Base-by-base conservation (phyloP, 2,113 vertebrate species). In the Dasyornis broadbenti region DNA sequence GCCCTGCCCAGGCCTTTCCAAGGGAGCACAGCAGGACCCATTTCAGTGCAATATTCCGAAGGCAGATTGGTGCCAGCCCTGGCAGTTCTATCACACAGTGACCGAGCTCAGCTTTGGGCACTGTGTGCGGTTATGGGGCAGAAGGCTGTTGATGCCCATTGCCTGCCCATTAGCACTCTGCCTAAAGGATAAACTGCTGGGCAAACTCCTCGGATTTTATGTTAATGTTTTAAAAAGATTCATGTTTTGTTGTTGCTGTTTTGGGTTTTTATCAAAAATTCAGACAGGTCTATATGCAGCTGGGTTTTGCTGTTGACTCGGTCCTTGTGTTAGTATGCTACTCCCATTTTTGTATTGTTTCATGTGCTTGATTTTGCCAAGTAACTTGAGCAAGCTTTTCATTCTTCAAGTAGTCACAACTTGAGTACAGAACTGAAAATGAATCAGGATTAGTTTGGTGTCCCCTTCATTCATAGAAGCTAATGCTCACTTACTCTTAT, bases 121-220 rank as follows among this genome's bases (percentile, higher is more conserved):
- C 35, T 0, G 0, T 8, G 24, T 2, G 0, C 9, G 26, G 3
- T 13, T 39, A 2, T 22, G 37, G 54, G 42, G 15, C 35, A 27
- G 1, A n/a, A 39, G 37, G 49, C 23, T 86, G 26, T 15, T 68
- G 8, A 1, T 68, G 77, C 44, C 27, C 47, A 6, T 27, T 27
- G 78, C 20, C 52, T 4, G 11, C 53, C 52, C 21, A 12, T 35
- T 39, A 3, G 15, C 40, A 2, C 42, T 64, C 61, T 79, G 69
- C 68, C 52, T 73, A 56, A 33, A 78, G 53, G 28, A 57, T 30
- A 49, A 70, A 14, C 47, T 70, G 61, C 26, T 44, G 40, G 18
- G 83, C 61, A 39, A 79, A 5, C 24, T 63, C 22, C 8, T 37
- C 11, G 4, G 47, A 7, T 63, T 79, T 52, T 31, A 18, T 50